Base-by-base conservation (phyloP, 1,140 invertebrate genomes). In the Holcopasites calliopsidis region DNA sequence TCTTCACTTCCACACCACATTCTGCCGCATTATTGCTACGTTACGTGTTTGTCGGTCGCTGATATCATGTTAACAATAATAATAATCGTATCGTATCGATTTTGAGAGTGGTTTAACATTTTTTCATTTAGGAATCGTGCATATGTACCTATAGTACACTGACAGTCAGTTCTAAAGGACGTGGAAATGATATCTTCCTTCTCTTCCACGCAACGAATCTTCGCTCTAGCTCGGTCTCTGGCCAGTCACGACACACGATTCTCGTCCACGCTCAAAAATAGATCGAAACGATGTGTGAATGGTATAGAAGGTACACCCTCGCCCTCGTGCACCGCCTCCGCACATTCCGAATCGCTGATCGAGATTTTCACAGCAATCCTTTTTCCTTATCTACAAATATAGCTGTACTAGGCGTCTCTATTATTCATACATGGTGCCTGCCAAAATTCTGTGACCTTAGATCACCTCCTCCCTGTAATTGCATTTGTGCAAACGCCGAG, bases 1-100 rank as follows among this genome's bases (percentile, higher is more conserved):
- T 76, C 86, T 79, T 85, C 64, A 87, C 87, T 90, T 90, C 88
- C 87, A 90, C 88, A 88, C 87, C 75, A 47, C 44, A 85, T 87
- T 86, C 83, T 77, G 74, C 71, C 66, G 33, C 60, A 28, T 49
- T 58, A 38, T 21, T 28, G 31, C 42, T 61, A 49, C 7, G 23
- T 11, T 49, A 47, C 13, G 5, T 16, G 1, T 42, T 16, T 47
- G 23, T 58, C 55, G 10, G 11, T 58, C 31, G 55, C 1, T 8
- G 57, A 13, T 35, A 58, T 28, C 11, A n/a, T 18, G 5, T 6
- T 13, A 58, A n/a, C n/a, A n/a, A n/a, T n/a, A n/a, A n/a, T 58
- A 13, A 35, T 33, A 33, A 35, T 35, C n/a, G 18, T 33, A 18
- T 28, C 5, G 4, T n/a, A n/a, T n/a, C n/a, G n/a, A n/a, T n/a